phyloP scores from a whole-genome alignment of 2,113 vertebrate species.

The Setophaga kirtlandii region DNA sequence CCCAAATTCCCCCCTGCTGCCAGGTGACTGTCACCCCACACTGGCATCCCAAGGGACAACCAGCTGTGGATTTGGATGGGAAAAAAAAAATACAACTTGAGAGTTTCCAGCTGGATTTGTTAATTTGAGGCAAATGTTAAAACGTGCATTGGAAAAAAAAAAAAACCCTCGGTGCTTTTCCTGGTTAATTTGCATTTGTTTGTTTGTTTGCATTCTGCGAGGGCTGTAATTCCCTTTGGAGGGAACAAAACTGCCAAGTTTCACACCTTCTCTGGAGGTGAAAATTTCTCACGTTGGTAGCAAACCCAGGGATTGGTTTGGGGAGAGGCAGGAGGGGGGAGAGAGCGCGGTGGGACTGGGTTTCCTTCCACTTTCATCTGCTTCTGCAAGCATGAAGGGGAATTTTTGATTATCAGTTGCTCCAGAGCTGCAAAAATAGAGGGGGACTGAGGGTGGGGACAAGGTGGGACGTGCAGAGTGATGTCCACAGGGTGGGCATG shows the following conservation, averaged over 20 bases:
- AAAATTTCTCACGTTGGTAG: constrained; percentile 62
- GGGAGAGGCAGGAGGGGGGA: neutral
- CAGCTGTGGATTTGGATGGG: neutral
- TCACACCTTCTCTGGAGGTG: constrained; percentile 69
- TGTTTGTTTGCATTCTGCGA: constrained; percentile 58
- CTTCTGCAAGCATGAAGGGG: neutral
- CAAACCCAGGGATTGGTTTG: constrained; percentile 17
- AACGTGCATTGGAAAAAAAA: neutral
- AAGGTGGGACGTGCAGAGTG: neutral
- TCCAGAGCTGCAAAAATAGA: neutral
- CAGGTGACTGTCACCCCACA: neutral
- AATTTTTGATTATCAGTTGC: neutral
- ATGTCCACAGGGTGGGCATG: fast-evolving
- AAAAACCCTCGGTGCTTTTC: neutral
- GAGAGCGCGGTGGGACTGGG: neutral
- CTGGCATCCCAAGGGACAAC: neutral
- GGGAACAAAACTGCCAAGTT: constrained; percentile 54
- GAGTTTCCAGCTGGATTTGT: constrained; percentile 47
- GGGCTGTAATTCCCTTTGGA: constrained; percentile 42
- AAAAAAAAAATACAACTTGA: neutral
- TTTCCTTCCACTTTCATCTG: constrained; percentile 28
- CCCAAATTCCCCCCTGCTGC: too few relatives aligned
- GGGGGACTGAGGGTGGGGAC: neutral
- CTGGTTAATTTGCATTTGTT: constrained; percentile 54
- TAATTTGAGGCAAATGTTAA: constrained; percentile 50